Base-by-base conservation (phyloP, 2,888 invertebrate genomes). In the Salticus scenicus region DNA sequence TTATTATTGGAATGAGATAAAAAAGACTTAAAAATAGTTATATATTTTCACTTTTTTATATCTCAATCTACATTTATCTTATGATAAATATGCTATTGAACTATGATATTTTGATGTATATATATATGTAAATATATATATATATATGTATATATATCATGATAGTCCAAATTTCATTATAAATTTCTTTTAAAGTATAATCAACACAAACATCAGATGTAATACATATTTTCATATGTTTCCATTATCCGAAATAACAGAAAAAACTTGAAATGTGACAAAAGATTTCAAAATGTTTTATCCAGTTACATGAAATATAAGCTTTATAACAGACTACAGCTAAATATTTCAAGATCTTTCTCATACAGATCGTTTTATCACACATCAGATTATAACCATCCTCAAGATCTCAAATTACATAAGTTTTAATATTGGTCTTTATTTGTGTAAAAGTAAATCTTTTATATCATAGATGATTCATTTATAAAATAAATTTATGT, bases 221-320 rank as follows among this genome's bases (percentile, higher is more conserved):
- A 5, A 57, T 24, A 24, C 57, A 24, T 1, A 57, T 57, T 57
- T 37, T 57, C 24, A 57, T 57, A 24, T 24, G 20, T 17, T 24
- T 12, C 24, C 24, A 4, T 57, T 57, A 57, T 24, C 24, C 24
- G 12, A 24, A 4, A 5, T 24, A 1, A 24, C 24, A 57, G 24
- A 57, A 24, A 57, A 57, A 47, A 72, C 33, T 80, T 47, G 67
- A 51, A 73, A 64, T 30, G 64, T 47, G 73, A 80, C 47, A 80
- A 67, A 80, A 41, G 64, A 80, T 42, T 73, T 80, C 31, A 66
- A 80, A 80, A 80, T 47, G 67, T 66, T 67, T 80, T 66, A 47
- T 37, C 66, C 64, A 63, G 66, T 80, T 72, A 66, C 73, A 73
- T 63, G n/a, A 67, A 24, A n/a, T 72, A 33, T 41, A 67, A 73